Percentiles rank a stretch among this genome's conserved stretches.
phyloP scores from a whole-genome alignment of 2,797 vertebrate genomes.

The Hylomyscus alleni region DNA sequence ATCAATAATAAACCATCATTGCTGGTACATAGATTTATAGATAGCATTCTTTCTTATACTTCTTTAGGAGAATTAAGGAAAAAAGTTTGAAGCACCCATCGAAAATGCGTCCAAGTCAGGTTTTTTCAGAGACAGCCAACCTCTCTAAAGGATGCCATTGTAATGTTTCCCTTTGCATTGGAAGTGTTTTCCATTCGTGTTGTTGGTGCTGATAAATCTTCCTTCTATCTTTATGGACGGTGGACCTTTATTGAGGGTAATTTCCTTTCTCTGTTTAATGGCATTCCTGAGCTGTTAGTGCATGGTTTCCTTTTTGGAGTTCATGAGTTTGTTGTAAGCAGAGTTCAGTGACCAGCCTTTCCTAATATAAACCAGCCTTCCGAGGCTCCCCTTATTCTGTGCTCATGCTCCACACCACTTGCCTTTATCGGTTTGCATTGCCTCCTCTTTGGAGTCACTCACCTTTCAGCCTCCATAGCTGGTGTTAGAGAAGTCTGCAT shows the following conservation, averaged over 20 bases:
- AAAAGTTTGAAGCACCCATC: conserved; percentile 51
- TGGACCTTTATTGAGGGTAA: conserved; percentile 71
- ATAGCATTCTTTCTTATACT: conserved; percentile 51
- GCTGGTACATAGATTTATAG: conserved; percentile 63
- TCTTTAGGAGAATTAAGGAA: conserved; percentile 60
- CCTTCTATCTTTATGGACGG: conserved; percentile 61
- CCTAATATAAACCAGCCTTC: conserved; percentile 61
- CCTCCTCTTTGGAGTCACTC: neutral
- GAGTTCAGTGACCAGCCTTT: conserved; percentile 77
- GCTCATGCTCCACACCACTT: conserved; percentile 62
- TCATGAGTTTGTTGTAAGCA: conserved; percentile 69
- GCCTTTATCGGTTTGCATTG: conserved; percentile 11
- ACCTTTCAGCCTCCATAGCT: conserved; percentile 21
- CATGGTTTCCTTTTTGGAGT: conserved; percentile 68
- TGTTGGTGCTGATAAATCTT: conserved; percentile 86
- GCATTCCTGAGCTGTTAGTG: conserved; percentile 79
- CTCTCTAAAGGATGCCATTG: conserved; percentile 74
- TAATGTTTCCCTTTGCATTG: conserved; percentile 83
- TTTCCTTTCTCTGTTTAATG: conserved; percentile 82
- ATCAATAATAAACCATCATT: conserved; percentile 44
- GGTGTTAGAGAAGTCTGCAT: neutral
- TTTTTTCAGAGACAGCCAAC: conserved; percentile 72
- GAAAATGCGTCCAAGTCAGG: neutral
- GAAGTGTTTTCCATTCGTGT: conserved; percentile 75
- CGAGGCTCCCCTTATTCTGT: conserved; percentile 56